Conservation (phyloP, 1,140 invertebrate genomes). For the Macrobrachium nipponense region DNA sequence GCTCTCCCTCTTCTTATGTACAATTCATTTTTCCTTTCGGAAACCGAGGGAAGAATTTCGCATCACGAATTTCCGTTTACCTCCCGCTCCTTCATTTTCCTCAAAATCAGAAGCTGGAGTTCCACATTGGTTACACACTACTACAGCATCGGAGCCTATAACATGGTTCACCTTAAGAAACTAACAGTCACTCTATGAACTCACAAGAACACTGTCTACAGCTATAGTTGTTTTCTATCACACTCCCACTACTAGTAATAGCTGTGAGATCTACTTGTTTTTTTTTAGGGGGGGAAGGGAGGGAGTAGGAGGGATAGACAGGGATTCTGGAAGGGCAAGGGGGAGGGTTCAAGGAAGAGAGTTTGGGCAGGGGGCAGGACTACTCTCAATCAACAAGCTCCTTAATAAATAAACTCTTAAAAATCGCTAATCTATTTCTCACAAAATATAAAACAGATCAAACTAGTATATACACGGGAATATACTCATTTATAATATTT, state of each 20-base stretch:
- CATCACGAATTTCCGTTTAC: too few relatives aligned
- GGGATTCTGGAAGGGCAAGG: too few relatives aligned
- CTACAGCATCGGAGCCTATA: conserved; percentile 12
- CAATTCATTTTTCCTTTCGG: too few relatives aligned
- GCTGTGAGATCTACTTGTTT: too few relatives aligned
- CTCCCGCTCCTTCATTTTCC: background rate
- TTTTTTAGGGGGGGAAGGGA: too few relatives aligned
- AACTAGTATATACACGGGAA: conserved; percentile 25
- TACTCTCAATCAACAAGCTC: conserved; percentile 15
- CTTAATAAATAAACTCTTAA: conserved; percentile 26
- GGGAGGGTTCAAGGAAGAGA: too few relatives aligned
- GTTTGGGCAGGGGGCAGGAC: too few relatives aligned
- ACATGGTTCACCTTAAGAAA: background rate
- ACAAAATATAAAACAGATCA: conserved; percentile 23
- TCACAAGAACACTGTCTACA: conserved; percentile 14
- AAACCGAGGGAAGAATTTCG: too few relatives aligned
- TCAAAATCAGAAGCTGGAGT: background rate
- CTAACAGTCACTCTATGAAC: conserved; percentile 7
- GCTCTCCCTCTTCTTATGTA: too few relatives aligned
- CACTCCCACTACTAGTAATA: too few relatives aligned
- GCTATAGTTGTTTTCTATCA: background rate
- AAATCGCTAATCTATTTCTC: conserved; percentile 14
- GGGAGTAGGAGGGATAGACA: too few relatives aligned
- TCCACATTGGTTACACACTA: background rate
- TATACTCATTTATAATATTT: conserved; percentile 19